Evolutionary conservation across 2,797 vertebrate genomes (phyloP).

Genomic region (Enteromius treurensis): DNA sequence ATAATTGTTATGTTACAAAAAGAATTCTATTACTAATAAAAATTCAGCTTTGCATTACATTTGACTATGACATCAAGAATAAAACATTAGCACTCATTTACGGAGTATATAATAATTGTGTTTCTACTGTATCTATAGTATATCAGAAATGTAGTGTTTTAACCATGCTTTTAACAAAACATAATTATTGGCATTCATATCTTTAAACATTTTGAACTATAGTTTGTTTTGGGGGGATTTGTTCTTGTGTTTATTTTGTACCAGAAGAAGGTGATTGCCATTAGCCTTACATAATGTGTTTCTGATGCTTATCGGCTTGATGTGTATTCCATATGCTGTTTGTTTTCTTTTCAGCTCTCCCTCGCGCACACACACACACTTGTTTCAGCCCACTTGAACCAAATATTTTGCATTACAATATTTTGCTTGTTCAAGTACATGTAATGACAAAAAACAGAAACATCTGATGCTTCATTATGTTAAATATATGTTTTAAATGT

Average conservation of each 20-base stretch:
- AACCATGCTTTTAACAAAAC: background rate
- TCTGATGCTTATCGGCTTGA: constrained; percentile 73
- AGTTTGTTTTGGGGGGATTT: constrained; percentile 48
- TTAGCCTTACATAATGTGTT: constrained; percentile 69
- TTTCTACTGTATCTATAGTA: background rate
- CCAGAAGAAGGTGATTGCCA: constrained; percentile 70
- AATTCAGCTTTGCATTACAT: background rate
- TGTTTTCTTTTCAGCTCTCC: constrained; percentile 55
- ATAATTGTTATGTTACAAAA: too few relatives aligned
- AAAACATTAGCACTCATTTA: too few relatives aligned
- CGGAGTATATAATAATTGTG: too few relatives aligned
- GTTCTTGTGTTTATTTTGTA: constrained; percentile 66
- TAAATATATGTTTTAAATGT: background rate
- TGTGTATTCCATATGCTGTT: constrained; percentile 71
- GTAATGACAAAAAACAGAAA: background rate
- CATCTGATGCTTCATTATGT: background rate
- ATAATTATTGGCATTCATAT: constrained; percentile 1
- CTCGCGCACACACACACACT: background rate
- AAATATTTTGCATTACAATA: background rate
- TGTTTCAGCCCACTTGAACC: constrained; percentile 26
- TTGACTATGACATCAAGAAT: too few relatives aligned
- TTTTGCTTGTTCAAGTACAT: background rate
- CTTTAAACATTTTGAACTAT: constrained; percentile 3
- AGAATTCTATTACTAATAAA: background rate
- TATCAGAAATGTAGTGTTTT: background rate